These are phyloP conservation scores for Brachyistius frenatus DNA, from an alignment of 2,113 vertebrate genomes.

Conservation along the genomic window DNA sequence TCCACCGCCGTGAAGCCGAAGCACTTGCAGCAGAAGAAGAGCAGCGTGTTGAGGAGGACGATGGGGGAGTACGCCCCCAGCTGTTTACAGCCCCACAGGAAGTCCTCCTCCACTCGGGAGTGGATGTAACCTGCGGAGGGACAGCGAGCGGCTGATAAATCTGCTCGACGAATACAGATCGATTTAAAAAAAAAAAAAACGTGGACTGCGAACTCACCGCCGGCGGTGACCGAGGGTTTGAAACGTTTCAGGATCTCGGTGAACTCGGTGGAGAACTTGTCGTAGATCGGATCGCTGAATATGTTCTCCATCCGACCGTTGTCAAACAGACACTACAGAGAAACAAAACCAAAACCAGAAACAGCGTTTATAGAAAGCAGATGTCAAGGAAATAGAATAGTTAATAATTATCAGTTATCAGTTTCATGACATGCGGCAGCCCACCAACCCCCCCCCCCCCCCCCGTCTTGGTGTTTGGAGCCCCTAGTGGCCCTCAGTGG, in stretches of 20 bases:
- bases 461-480: too few species aligned
- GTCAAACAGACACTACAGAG: constrained; percentile 91
- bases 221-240: constrained; percentile 88
- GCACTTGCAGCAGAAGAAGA: constrained; percentile 98
- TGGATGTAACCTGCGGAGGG: constrained; percentile 86
- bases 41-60: constrained; percentile 95
- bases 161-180: background rate
- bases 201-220: constrained; percentile 80
- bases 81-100: constrained; percentile 97
- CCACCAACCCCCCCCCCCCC: too few species aligned
- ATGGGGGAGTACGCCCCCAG: constrained; percentile 96
- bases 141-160: background rate
- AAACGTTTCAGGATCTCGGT: constrained; percentile 91
- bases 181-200: background rate
- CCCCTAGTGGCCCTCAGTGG: too few species aligned
- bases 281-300: constrained; percentile 92
- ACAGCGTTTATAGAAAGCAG: background rate
- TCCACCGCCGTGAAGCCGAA: constrained; percentile 92
- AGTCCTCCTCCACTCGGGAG: constrained; percentile 94
- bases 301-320: constrained; percentile 96
- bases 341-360: constrained; percentile 36
- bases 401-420: too few species aligned
- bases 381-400: too few species aligned
- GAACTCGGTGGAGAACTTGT: constrained; percentile 89
- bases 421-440: too few species aligned